These are phyloP conservation scores for Ceramica pisi DNA, from an alignment of 2,888 invertebrate species.

Conservation along the genomic window DNA sequence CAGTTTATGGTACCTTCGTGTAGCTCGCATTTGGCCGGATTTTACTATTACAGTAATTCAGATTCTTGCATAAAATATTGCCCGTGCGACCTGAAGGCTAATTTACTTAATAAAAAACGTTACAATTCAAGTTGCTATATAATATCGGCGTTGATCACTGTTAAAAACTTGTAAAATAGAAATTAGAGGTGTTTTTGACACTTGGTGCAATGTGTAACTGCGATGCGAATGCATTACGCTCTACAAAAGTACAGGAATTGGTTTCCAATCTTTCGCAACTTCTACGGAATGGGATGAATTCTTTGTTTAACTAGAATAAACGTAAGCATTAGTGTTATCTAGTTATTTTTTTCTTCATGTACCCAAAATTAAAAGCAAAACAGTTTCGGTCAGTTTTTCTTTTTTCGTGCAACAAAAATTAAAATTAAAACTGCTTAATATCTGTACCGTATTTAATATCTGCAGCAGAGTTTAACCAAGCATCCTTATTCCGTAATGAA, in stretches of 20 bases:
- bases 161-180: too few species aligned
- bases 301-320: background rate
- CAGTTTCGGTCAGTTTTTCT: background rate
- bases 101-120: too few species aligned
- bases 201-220: too few species aligned
- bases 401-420: background rate
- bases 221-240: too few species aligned
- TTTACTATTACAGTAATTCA: too few species aligned
- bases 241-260: too few species aligned
- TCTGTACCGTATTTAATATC: background rate
- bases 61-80: background rate
- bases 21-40: too few species aligned
- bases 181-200: too few species aligned
- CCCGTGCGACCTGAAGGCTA: background rate
- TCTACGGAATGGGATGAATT: background rate
- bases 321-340: background rate
- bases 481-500: slow-evolving; percentile 52
- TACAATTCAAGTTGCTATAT: too few species aligned
- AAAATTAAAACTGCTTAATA: slow-evolving; percentile 12
- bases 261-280: background rate
- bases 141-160: too few species aligned
- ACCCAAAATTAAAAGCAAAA: background rate
- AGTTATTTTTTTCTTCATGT: too few species aligned
- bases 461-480: slow-evolving; percentile 23
- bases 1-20: too few species aligned